Conservation (phyloP, 2,888 invertebrate species). For the Nezara viridula region DNA sequence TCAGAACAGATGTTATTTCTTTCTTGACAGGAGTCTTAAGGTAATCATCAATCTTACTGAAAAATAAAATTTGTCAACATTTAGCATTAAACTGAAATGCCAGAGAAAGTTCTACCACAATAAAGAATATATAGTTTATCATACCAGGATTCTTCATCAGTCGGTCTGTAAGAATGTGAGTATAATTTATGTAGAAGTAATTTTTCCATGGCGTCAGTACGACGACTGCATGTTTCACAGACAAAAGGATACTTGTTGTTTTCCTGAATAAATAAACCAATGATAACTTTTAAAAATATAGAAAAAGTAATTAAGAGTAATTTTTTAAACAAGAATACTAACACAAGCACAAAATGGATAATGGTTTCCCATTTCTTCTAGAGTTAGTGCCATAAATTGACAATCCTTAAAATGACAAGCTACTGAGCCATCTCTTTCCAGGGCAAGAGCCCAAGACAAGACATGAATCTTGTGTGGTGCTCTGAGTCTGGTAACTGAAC, state of each 20-base stretch:
- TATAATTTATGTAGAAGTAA: slow-evolving; percentile 50
- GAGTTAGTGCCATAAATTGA: slow-evolving; percentile 66
- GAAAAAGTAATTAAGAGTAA: neutral
- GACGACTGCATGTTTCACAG: slow-evolving; percentile 23
- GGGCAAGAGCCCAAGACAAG: slow-evolving; percentile 65
- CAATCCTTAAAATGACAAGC: slow-evolving; percentile 66
- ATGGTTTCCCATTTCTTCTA: slow-evolving; percentile 66
- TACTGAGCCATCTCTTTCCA: slow-evolving; percentile 66
- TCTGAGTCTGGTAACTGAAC: slow-evolving; percentile 12
- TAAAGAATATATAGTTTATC: neutral
- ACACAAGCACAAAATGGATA: slow-evolving; percentile 54
- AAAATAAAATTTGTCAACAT: neutral
- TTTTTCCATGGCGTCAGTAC: slow-evolving; percentile 49
- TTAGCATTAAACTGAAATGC: neutral
- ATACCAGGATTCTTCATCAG: slow-evolving; percentile 4
- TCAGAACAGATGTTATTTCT: slow-evolving; percentile 44
- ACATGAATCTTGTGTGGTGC: slow-evolving; percentile 54
- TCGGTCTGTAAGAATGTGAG: slow-evolving; percentile 32
- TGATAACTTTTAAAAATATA: neutral
- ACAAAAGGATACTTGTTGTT: slow-evolving; percentile 35
- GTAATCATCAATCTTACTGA: slow-evolving; percentile 19
- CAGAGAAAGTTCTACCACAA: neutral
- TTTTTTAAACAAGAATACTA: slow-evolving; percentile 2
- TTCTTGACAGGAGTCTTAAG: neutral
- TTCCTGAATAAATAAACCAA: neutral